Percentiles rank a stretch among this genome's conserved stretches.
These are phyloP conservation scores for Ifrita kowaldi DNA, from an alignment of 2,113 vertebrate genomes.

Conservation along the genomic window DNA sequence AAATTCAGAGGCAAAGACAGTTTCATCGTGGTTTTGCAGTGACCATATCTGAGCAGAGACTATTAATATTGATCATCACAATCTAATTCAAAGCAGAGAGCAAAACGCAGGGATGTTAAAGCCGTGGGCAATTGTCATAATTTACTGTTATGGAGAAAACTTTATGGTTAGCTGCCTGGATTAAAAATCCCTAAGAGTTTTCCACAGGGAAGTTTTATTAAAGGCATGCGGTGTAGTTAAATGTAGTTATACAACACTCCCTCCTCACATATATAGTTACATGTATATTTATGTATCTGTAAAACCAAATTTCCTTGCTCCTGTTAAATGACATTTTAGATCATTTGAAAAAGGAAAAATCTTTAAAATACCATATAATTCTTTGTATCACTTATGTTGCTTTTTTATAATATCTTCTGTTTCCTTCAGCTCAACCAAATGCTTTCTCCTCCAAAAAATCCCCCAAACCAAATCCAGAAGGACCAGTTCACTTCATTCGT, in stretches of 20 bases:
- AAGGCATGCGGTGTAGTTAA: neutral
- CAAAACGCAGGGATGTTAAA: neutral
- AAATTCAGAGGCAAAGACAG: neutral
- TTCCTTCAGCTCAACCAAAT: neutral
- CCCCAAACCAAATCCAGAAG: neutral
- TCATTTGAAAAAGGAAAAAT: neutral
- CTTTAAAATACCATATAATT: neutral
- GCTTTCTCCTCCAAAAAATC: neutral
- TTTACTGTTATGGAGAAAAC: constrained; percentile 14
- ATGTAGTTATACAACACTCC: neutral
- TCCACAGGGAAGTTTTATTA: neutral
- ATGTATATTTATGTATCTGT: neutral
- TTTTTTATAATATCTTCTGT: neutral
- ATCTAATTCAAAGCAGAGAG: constrained; percentile 19
- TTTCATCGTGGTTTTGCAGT: constrained; percentile 14
- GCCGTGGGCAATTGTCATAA: neutral
- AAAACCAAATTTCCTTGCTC: neutral
- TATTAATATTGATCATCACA: constrained; percentile 54
- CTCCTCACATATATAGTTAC: neutral
- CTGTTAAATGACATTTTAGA: neutral
- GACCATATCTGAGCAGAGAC: constrained; percentile 10
- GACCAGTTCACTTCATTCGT: neutral
- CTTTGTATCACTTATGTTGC: neutral
- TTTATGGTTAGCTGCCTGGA: neutral
- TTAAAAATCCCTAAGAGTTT: constrained; percentile 28